These are phyloP conservation scores for Lutjanus erythropterus DNA, from an alignment of 2,113 vertebrate genomes.

Conservation along the genomic window DNA sequence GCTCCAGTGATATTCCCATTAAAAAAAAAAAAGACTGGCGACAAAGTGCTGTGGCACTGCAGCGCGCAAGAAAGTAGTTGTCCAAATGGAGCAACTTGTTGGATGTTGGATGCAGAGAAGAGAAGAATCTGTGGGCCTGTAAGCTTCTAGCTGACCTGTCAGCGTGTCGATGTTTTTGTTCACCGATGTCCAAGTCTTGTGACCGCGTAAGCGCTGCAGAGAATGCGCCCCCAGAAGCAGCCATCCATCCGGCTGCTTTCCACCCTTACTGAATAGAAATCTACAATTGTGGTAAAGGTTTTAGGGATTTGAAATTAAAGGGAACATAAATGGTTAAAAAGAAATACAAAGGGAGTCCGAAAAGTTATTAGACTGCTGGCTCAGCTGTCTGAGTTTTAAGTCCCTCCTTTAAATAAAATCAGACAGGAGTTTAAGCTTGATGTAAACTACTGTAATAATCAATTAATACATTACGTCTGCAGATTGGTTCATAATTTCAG, in stretches of 20 bases:
- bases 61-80: conserved; percentile 41
- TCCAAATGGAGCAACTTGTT: conserved; percentile 65
- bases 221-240: conserved; percentile 70
- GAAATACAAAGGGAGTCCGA: background rate
- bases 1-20: background rate
- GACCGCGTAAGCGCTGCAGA: conserved; percentile 77
- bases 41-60: background rate
- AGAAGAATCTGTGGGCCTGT: conserved; percentile 53
- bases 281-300: background rate
- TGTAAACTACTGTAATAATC: background rate
- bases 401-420: background rate
- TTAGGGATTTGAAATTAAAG: background rate
- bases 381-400: background rate
- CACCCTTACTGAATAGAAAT: background rate
- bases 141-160: conserved; percentile 73
- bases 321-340: background rate
- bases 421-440: background rate
- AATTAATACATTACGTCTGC: background rate
- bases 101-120: conserved; percentile 62
- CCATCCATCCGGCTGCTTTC: conserved; percentile 38
- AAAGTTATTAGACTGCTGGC: background rate
- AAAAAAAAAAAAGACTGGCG: background rate
- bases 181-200: conserved; percentile 79
- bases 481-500: background rate
- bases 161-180: conserved; percentile 72